phyloP scores from a whole-genome alignment of 1,140 invertebrate species.

The Atopsyche davidsoni region DNA sequence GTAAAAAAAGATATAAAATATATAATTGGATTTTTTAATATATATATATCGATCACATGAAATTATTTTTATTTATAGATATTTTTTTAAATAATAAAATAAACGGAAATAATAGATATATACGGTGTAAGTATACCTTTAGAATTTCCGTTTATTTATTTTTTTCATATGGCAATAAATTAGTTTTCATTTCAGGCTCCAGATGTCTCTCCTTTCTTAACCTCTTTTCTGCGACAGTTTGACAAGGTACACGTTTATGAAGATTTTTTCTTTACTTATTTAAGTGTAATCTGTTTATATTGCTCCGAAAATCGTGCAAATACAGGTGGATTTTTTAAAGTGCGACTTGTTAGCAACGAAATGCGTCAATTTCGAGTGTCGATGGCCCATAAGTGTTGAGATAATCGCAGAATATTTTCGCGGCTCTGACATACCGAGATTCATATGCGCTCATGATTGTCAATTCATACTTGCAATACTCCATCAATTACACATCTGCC shows the following conservation, averaged over 20 bases:
- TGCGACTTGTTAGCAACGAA: neutral
- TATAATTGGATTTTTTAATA: no score
- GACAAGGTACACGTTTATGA: slow-evolving; percentile 23
- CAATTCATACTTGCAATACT: neutral
- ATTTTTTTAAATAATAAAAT: no score
- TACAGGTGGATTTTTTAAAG: slow-evolving; percentile 10
- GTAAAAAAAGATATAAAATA: no score
- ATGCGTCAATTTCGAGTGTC: neutral
- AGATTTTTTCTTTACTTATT: slow-evolving; percentile 7
- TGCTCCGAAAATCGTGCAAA: slow-evolving; percentile 1
- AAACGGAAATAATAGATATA: no score
- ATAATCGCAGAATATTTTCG: slow-evolving; percentile 8
- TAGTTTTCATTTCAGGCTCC: slow-evolving; percentile 1
- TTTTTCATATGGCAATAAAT: slow-evolving; percentile 11
- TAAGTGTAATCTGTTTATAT: neutral
- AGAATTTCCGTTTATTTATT: no score
- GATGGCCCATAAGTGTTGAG: slow-evolving; percentile 12
- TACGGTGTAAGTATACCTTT: no score
- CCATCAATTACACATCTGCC: neutral
- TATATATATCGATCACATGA: no score
- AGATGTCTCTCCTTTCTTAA: slow-evolving; percentile 18
- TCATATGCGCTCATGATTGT: neutral
- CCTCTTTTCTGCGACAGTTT: slow-evolving; percentile 21
- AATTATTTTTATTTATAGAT: no score
- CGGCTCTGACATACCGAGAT: neutral